Evolutionary conservation across 2,888 invertebrate species (phyloP), one percentile per base, ranked within the genome.

Genomic region (Anoplius nigerrimus): DNA sequence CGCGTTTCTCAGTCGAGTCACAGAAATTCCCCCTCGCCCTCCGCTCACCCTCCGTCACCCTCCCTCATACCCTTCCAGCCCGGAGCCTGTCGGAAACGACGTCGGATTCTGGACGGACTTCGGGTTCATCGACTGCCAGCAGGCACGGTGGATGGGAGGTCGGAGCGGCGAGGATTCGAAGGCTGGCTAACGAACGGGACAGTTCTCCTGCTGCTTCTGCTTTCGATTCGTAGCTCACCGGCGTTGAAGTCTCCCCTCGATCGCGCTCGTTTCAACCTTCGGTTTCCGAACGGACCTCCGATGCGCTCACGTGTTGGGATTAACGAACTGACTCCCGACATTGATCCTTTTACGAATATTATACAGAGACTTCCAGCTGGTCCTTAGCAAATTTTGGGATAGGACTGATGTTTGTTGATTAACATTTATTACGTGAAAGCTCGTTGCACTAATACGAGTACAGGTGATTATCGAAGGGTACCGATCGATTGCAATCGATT

Each of bases 141-240:
- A 18, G 16, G 3, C 48, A 18, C 8, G 20, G 48, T 1, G 34
- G 34, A 34, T 20, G 21, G 21, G 13, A 22, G 21, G 52, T 21
- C 6, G 15, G 21, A 15, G 22, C 51, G 16, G 51, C 18, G 22
- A 20, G 21, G 6, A 18, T 22, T 52, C 52, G 52, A 52, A 0
- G 21, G 22, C 4, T 20, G 21, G 52, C 15, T 22, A 52, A 43
- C 22, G 43, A 5, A 55, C 55, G 34, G 34, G 24, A 54, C 60
- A 68, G 64, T 60, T 54, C 66, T 34, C 22, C 52, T 60, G 63
- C 52, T 53, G 55, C 74, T 79, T 76, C 65, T 72, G 56, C 61
- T 53, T 79, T 79, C 80, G 80, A 79, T 79, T 77, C 79, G 69
- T 66, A 59, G 68, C 67, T 74, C 68, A 73, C 75, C 68, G 66